A percentile compares a stretch with the other conserved stretches of the same genome.
Evolutionary conservation across 2,888 invertebrate genomes (phyloP).

Genomic region (Dynastes grantii): DNA sequence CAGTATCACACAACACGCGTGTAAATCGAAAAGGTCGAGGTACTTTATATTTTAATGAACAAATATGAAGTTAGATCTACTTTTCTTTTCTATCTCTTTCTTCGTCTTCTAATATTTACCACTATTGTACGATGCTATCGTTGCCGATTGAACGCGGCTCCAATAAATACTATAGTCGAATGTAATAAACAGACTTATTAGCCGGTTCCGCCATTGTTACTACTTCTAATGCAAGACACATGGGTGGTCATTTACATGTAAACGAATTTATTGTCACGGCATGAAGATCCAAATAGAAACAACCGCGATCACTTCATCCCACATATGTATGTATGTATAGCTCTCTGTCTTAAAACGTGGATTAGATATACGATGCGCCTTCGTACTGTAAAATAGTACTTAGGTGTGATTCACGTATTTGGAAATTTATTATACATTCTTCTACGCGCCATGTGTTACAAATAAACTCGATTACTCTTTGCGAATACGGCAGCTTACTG

Average conservation of each 20-base stretch:
- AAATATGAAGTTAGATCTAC: conserved; percentile 28
- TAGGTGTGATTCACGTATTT: conserved; percentile 33
- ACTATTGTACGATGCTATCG: conserved; percentile 20
- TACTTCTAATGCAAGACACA: conserved; percentile 33
- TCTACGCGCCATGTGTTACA: background rate
- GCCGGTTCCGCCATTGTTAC: conserved; percentile 24
- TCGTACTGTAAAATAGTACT: conserved; percentile 8
- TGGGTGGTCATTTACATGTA: conserved; percentile 46
- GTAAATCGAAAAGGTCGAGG: conserved; percentile 40
- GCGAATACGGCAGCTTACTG: background rate
- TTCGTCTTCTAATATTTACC: conserved; percentile 24
- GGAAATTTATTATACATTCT: conserved; percentile 3
- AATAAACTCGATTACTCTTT: background rate
- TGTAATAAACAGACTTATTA: conserved; percentile 39
- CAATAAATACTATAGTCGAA: conserved; percentile 23
- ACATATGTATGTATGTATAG: conserved; percentile 26
- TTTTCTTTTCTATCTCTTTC: conserved; percentile 25
- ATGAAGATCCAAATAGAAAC: conserved; percentile 42
- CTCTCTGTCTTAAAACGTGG: conserved; percentile 11
- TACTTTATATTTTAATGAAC: conserved; percentile 36
- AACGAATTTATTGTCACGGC: conserved; percentile 44
- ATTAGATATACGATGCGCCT: conserved; percentile 42
- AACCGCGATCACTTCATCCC: conserved; percentile 33
- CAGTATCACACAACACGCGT: conserved; percentile 37
- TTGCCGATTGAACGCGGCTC: conserved; percentile 37